Evolutionary conservation across 2,888 invertebrate species (phyloP).

Genomic region (Cephus spinipes): DNA sequence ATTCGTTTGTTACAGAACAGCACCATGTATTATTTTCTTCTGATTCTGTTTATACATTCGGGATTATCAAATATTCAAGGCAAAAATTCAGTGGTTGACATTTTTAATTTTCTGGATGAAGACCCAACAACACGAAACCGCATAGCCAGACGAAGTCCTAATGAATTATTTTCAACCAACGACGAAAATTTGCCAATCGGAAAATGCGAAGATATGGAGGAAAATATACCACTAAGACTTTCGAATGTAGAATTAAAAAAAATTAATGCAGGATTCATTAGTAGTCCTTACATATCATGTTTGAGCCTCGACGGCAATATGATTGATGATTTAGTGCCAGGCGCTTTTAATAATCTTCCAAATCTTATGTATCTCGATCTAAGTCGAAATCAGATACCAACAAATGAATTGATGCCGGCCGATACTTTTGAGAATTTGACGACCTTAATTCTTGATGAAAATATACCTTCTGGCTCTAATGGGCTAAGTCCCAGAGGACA

Average conservation of each 20-base stretch:
- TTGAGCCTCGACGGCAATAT: not conserved
- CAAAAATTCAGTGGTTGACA: too few relatives aligned
- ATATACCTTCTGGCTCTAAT: conserved; percentile 24
- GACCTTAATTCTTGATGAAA: conserved; percentile 48
- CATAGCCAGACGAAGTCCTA: too few relatives aligned
- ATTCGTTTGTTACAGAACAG: too few relatives aligned
- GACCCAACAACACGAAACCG: too few relatives aligned
- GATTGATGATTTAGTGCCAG: accelerated
- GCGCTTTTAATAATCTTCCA: conserved; percentile 32
- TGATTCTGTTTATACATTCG: too few relatives aligned
- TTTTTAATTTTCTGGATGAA: too few relatives aligned
- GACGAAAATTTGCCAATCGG: conserved; percentile 35
- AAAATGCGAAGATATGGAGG: conserved; percentile 44
- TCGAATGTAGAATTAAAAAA: not conserved
- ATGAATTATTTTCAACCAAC: too few relatives aligned
- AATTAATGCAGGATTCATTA: conserved; percentile 4
- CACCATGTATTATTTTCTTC: too few relatives aligned
- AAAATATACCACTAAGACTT: not conserved
- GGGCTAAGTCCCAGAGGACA: conserved; percentile 9
- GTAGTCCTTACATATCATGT: conserved; percentile 8
- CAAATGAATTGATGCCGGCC: conserved; percentile 19
- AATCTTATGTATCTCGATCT: conserved; percentile 49
- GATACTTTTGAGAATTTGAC: conserved; percentile 38
- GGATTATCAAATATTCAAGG: too few relatives aligned
- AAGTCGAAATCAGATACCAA: conserved; percentile 45